Conservation (phyloP, 2,113 vertebrate species). For the Erpornis zantholeuca region DNA sequence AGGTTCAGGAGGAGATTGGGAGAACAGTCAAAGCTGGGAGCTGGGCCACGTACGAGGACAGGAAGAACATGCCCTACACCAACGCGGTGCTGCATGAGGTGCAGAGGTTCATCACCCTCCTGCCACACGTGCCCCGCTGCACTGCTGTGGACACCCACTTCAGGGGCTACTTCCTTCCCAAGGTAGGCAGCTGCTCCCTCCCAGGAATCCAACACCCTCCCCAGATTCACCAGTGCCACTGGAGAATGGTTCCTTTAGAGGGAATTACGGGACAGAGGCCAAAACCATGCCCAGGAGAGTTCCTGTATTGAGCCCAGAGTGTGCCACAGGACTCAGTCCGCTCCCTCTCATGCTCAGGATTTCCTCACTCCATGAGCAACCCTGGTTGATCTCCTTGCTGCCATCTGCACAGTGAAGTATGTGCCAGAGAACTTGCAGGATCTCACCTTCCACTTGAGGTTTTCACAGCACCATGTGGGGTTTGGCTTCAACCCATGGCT, state of each 20-base stretch:
- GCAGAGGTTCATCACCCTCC: constrained; percentile 84
- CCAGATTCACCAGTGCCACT: background rate
- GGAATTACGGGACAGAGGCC: background rate
- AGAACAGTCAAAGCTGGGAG: constrained; percentile 16
- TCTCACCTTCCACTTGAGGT: background rate
- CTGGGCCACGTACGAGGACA: constrained; percentile 58
- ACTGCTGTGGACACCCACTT: constrained; percentile 53
- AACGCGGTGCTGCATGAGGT: constrained; percentile 87
- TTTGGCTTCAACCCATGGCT: background rate
- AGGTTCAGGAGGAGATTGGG: constrained; percentile 73
- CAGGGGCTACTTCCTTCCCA: constrained; percentile 75
- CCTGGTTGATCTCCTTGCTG: background rate
- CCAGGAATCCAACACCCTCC: background rate
- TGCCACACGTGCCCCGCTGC: constrained; percentile 70
- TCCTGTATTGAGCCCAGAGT: background rate
- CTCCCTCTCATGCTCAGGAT: background rate
- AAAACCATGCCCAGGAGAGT: background rate
- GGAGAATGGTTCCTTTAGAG: background rate
- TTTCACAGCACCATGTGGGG: background rate
- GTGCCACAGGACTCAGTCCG: background rate
- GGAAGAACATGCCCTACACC: constrained; percentile 76
- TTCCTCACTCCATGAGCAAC: background rate
- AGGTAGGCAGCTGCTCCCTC: constrained; percentile 49
- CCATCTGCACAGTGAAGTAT: background rate
- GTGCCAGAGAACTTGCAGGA: background rate